phyloP scores from a whole-genome alignment of 1,140 invertebrate genomes.

The Anadara kagoshimensis region DNA sequence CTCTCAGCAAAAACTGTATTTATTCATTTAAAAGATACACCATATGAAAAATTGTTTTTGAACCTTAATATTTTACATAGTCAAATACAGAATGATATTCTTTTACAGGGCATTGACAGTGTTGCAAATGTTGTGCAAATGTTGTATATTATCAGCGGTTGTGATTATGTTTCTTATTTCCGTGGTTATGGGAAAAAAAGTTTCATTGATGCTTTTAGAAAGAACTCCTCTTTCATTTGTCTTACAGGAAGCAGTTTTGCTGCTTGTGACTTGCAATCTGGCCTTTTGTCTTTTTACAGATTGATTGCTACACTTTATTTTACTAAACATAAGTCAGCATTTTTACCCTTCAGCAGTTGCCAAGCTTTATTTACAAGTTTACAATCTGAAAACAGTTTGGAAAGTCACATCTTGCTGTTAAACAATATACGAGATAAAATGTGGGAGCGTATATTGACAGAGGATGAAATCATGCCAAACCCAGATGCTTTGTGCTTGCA shows the following conservation, averaged over 20 bases:
- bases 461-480: slow-evolving; percentile 14
- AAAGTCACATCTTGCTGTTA: background rate
- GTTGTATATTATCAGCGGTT: too few species aligned
- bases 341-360: background rate
- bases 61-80: background rate
- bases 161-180: slow-evolving; percentile 14
- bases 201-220: slow-evolving; percentile 13
- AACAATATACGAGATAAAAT: background rate
- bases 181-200: slow-evolving; percentile 7
- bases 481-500: slow-evolving; percentile 5
- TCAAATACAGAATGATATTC: background rate
- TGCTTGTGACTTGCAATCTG: background rate
- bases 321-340: background rate
- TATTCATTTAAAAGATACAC: slow-evolving; percentile 2
- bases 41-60: background rate
- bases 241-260: background rate
- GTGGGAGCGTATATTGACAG: slow-evolving; percentile 6
- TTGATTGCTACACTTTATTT: slow-evolving; percentile 1
- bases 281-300: slow-evolving; percentile 4
- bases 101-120: background rate
- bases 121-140: background rate
- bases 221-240: slow-evolving; percentile 2
- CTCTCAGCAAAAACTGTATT: background rate
- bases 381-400: background rate
- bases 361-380: background rate